Evolutionary conservation across 2,113 vertebrate species (phyloP).

Genomic region (Mionectes macconnelli): DNA sequence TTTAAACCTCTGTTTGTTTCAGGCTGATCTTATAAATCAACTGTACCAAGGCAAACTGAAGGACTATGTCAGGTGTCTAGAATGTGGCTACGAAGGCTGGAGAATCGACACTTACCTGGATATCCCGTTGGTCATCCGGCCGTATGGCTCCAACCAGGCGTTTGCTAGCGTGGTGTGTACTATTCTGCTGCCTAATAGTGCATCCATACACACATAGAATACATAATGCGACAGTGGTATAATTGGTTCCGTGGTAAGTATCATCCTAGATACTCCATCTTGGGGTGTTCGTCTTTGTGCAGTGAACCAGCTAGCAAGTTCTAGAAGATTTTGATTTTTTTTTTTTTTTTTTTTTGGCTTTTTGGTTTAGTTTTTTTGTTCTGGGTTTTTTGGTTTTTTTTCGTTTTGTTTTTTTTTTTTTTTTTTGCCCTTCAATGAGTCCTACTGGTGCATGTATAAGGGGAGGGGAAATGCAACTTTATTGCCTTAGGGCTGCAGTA

Average conservation of each 20-base stretch:
- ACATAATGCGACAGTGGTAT: constrained; percentile 74
- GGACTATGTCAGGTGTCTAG: constrained; percentile 97
- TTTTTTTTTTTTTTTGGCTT: constrained; percentile 43
- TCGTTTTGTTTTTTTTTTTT: background rate
- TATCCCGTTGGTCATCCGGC: constrained; percentile 97
- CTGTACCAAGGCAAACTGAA: constrained; percentile 99
- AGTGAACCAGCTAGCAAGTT: constrained; percentile 76
- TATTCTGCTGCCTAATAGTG: constrained; percentile 75
- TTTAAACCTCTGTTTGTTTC: constrained; percentile 23
- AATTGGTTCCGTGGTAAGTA: constrained; percentile 73
- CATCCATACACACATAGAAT: constrained; percentile 74
- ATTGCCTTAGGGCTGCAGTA: constrained; percentile 54
- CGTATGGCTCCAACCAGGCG: constrained; percentile 94
- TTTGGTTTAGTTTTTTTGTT: constrained; percentile 38
- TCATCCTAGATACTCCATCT: constrained; percentile 80
- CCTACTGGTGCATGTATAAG: constrained; percentile 78
- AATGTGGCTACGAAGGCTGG: constrained; percentile 98
- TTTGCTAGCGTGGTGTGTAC: constrained; percentile 97
- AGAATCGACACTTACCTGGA: constrained; percentile 97
- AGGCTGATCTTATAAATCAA: constrained; percentile 99
- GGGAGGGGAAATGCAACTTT: constrained; percentile 47
- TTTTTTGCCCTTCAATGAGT: constrained; percentile 75
- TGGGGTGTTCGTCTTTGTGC: constrained; percentile 79
- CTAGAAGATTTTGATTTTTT: constrained; percentile 64
- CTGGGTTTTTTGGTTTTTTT: background rate